These are phyloP conservation scores for Diloba caeruleocephala DNA, from an alignment of 2,888 invertebrate genomes.

Conservation along the genomic window DNA sequence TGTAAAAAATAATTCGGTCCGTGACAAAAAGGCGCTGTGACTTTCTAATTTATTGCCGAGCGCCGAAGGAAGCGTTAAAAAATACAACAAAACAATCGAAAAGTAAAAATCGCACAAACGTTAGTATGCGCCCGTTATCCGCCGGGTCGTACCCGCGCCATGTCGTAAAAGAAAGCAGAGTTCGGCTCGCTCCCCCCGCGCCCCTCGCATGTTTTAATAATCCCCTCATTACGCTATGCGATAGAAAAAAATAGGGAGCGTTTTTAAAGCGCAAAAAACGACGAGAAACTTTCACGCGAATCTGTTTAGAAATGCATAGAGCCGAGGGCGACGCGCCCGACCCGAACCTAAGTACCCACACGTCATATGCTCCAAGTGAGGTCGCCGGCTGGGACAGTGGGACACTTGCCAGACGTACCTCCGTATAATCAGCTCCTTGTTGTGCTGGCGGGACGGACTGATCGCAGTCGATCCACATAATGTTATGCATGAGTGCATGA, in stretches of 20 bases:
- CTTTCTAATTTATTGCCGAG: conserved; percentile 82
- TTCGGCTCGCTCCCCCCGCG: conserved; percentile 2
- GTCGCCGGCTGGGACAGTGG: neutral
- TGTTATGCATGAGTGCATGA: conserved; percentile 14
- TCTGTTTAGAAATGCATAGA: conserved; percentile 29
- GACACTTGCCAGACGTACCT: conserved; percentile 23
- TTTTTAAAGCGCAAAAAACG: conserved; percentile 29
- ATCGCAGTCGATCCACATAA: conserved; percentile 22
- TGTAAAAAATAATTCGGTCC: conserved; percentile 61
- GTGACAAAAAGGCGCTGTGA: conserved; percentile 54
- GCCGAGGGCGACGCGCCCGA: neutral
- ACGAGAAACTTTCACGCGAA: conserved; percentile 22
- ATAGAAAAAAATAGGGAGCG: conserved; percentile 21
- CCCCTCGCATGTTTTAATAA: conserved; percentile 32
- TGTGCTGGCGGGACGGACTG: neutral
- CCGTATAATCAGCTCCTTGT: neutral
- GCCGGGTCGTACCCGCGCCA: neutral
- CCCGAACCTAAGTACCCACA: neutral
- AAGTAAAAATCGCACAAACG: conserved; percentile 68
- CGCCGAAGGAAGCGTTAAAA: conserved; percentile 62
- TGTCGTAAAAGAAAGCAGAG: conserved; percentile 28
- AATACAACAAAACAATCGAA: conserved; percentile 67
- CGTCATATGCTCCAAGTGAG: conserved; percentile 15
- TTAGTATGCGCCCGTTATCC: conserved; percentile 40
- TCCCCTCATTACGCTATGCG: conserved; percentile 29